Evolutionary conservation across 2,113 vertebrate genomes (phyloP), one percentile per base, ranked within the genome.

Genomic region (Carollia perspicillata): DNA sequence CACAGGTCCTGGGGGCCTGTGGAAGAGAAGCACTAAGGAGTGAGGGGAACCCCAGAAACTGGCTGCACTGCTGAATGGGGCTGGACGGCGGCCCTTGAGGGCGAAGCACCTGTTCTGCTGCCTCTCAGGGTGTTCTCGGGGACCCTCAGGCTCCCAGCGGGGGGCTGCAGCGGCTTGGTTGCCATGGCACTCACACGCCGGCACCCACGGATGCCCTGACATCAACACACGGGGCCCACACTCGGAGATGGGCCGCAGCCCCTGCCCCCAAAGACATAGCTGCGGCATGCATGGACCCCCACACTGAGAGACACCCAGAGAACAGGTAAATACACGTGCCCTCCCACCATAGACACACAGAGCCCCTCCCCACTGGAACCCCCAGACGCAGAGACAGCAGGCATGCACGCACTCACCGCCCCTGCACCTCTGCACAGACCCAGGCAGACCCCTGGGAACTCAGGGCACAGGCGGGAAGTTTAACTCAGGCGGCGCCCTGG

Each of bases 111-210:
- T 28, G 2, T 47, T 42, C 69, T 18, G 0, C 37, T 17, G 42
- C 55, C 18, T 12, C 53, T 69, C 20, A 35, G 40, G 69, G 23
- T 77, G 49, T 65, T 69, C 60, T 71, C n/a, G 5, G 90, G 85
- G 58, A 40, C 7, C 8, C 83, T 51, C 0, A 22, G 65, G n/a
- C 30, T 13, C 69, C 5, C 0, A 3, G 10, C 9, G 0, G 55
- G 55, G 26, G 86, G 35, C 91, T 8, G 22, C 79, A 84, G 95
- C 92, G 93, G 87, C n/a, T 37, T 18, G 60, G 0, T 7, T 63
- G 81, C 33, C 30, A 28, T 23, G 55, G 83, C 60, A 7, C 60
- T 84, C 91, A 77, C 22, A 42, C 33, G n/a, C 22, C 18, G 33
- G 37, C 33, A 23, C 83, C 14, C 83, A 22, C 7, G n/a, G 89